Percentiles rank a stretch among this genome's conserved stretches.
Evolutionary conservation across 1,140 invertebrate genomes (phyloP).

Genomic region (Spodoptera litura): DNA sequence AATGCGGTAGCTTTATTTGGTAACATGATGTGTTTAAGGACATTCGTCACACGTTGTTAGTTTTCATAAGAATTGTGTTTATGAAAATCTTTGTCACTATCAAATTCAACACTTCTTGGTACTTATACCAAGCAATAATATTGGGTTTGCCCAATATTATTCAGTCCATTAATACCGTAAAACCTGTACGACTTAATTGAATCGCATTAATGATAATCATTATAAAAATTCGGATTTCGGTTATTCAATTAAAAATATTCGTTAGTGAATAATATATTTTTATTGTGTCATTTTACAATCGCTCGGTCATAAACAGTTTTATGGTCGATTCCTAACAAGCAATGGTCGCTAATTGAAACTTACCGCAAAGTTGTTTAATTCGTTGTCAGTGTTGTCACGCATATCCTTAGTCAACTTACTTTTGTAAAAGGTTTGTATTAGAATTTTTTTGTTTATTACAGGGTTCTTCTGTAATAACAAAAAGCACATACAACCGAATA

Average conservation of each 20-base stretch:
- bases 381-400: conserved; percentile 72
- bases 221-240: conserved; percentile 8
- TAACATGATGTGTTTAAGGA: no score
- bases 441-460: not conserved
- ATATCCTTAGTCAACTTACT: conserved; percentile 63
- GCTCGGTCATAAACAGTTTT: conserved; percentile 58
- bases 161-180: not conserved
- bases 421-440: not conserved
- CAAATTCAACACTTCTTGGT: not conserved
- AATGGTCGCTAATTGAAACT: conserved; percentile 74
- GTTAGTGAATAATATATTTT: conserved; percentile 51
- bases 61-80: no score
- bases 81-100: not conserved
- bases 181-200: conserved; percentile 24
- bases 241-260: conserved; percentile 47
- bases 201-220: conserved; percentile 33
- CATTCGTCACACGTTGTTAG: no score
- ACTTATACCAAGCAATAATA: no score
- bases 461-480: no score
- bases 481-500: not conserved
- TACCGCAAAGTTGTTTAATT: conserved; percentile 77
- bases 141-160: not conserved
- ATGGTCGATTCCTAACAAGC: conserved; percentile 68
- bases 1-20: no score
- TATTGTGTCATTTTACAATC: conserved; percentile 55